phyloP scores from a whole-genome alignment of 2,113 vertebrate genomes.

The Echinops telfairi region DNA sequence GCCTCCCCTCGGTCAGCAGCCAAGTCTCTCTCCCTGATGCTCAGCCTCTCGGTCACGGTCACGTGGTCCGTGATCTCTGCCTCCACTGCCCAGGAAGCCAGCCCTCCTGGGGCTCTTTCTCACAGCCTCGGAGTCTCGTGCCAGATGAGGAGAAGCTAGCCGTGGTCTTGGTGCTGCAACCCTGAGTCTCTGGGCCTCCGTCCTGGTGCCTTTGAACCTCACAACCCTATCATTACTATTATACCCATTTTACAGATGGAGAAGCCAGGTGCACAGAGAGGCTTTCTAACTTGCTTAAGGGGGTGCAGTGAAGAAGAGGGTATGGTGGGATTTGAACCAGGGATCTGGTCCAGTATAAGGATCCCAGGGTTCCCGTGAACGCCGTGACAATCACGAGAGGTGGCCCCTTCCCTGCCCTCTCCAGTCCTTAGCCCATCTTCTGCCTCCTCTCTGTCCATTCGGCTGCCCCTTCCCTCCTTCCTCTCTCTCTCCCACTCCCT shows the following conservation, averaged over 20 bases:
- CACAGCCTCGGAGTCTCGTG: no score
- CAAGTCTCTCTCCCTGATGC: no score
- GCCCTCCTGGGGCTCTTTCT: no score
- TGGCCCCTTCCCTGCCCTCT: neutral
- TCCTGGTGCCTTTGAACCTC: neutral
- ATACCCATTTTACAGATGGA: neutral
- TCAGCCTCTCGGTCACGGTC: no score
- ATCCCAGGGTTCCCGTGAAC: neutral
- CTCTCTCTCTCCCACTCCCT: neutral
- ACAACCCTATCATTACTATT: neutral
- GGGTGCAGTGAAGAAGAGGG: neutral
- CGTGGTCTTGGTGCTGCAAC: no score
- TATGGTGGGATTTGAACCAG: constrained; percentile 39
- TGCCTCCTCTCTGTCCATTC: neutral
- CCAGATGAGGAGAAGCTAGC: no score
- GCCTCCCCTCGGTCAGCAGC: no score
- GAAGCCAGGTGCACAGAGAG: constrained; percentile 1
- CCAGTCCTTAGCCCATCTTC: neutral
- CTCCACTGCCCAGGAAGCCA: no score
- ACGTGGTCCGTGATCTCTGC: no score
- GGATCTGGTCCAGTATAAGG: neutral
- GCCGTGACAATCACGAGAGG: neutral
- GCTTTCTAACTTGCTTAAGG: neutral
- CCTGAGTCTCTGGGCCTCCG: no score
- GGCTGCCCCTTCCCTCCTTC: neutral